Percentiles rank a stretch among this genome's conserved stretches.
These are phyloP conservation scores for Hymenopus coronatus DNA, from an alignment of 2,888 invertebrate species.

Conservation along the genomic window DNA sequence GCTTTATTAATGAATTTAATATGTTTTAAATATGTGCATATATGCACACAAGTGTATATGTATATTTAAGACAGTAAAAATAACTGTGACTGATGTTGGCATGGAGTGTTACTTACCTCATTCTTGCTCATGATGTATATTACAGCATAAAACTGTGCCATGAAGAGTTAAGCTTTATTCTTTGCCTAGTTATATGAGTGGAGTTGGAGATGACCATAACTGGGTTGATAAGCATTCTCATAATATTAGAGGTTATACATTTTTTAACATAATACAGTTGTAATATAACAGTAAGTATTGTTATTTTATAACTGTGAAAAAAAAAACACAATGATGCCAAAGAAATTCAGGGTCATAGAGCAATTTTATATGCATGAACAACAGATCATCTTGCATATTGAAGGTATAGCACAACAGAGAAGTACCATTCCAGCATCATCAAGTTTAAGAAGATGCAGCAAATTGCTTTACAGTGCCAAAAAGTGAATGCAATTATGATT, in stretches of 20 bases:
- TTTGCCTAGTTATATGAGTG: neutral
- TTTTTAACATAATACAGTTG: too few species aligned
- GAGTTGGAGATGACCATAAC: neutral
- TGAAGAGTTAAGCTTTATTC: neutral
- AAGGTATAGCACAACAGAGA: too few species aligned
- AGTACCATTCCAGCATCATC: too few species aligned
- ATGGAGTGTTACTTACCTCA: neutral
- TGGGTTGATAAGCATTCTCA: neutral
- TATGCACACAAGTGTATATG: constrained; percentile 8
- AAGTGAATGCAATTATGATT: neutral
- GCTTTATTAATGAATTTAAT: neutral
- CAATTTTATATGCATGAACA: too few species aligned
- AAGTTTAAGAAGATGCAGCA: neutral
- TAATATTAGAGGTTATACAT: too few species aligned
- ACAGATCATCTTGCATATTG: too few species aligned
- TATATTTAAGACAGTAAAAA: neutral
- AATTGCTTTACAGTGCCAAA: neutral
- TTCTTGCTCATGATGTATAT: neutral
- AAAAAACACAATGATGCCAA: too few species aligned
- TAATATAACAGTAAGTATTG: too few species aligned
- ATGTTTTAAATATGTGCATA: neutral
- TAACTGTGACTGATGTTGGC: neutral
- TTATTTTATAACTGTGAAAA: too few species aligned
- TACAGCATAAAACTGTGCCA: neutral
- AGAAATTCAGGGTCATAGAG: too few species aligned